Evolutionary conservation across 2,888 invertebrate genomes (phyloP).

Genomic region (Salpingus planirostris): DNA sequence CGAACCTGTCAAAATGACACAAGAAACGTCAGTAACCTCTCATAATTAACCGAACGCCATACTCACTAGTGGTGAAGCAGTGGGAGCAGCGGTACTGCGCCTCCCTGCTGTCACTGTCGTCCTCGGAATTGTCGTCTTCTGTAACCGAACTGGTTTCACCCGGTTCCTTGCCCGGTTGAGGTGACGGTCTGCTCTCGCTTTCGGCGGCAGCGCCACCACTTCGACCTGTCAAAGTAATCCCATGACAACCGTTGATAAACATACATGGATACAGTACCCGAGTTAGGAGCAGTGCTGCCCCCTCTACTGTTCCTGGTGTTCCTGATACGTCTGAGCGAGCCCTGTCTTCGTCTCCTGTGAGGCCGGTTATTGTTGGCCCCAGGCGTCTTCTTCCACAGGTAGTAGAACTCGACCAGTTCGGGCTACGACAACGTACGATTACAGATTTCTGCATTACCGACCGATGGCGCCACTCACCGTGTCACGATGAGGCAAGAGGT

Average conservation of each 20-base stretch:
- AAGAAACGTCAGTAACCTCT: conserved; percentile 10
- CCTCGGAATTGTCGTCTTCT: conserved; percentile 84
- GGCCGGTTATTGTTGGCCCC: conserved; percentile 95
- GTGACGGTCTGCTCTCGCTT: conserved; percentile 50
- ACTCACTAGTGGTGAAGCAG: conserved; percentile 62
- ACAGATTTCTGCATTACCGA: too few species aligned
- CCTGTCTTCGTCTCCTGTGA: conserved; percentile 80
- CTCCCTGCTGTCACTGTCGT: conserved; percentile 88
- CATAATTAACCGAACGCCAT: too few species aligned
- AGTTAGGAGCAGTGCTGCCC: conserved; percentile 36
- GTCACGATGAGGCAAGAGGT: conserved; percentile 92
- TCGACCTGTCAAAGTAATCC: conserved; percentile 4
- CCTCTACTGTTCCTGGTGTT: conserved; percentile 82
- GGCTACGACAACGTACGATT: conserved; percentile 58
- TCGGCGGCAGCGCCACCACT: conserved; percentile 37
- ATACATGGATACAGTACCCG: too few species aligned
- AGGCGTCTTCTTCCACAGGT: conserved; percentile 99
- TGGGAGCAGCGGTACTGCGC: conserved; percentile 67
- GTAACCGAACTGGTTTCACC: conserved; percentile 72
- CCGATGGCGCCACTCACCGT: conserved; percentile 66
- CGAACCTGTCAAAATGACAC: too few species aligned
- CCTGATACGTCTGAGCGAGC: conserved; percentile 77
- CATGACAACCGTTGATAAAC: too few species aligned
- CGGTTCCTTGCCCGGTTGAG: conserved; percentile 55
- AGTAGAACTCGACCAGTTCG: conserved; percentile 97